Conservation (phyloP, 2,113 vertebrate genomes). For the Narcine bancroftii region DNA sequence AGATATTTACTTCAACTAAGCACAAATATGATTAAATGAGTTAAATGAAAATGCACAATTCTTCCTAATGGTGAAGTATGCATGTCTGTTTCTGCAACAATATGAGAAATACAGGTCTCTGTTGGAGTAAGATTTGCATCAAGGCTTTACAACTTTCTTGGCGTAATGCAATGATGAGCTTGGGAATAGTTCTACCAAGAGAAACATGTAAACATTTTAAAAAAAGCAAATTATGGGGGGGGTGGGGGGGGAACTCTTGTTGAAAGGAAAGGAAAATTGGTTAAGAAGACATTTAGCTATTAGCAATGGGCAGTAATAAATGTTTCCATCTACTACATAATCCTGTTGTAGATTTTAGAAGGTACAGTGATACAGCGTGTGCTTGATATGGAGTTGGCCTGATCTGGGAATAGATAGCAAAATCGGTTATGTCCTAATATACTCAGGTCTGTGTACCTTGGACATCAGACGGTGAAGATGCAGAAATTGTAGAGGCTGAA, state of each 20-base stretch:
- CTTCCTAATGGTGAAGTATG: neutral
- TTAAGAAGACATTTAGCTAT: neutral
- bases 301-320: neutral
- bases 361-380: neutral
- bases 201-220: no score
- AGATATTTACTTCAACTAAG: constrained; percentile 14
- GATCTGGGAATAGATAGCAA: neutral
- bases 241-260: no score
- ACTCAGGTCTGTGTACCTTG: neutral
- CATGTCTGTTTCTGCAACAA: neutral
- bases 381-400: neutral
- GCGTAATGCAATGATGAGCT: no score
- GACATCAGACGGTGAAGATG: neutral
- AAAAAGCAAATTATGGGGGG: no score
- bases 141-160: neutral
- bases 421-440: neutral
- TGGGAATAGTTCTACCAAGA: neutral
- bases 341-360: neutral
- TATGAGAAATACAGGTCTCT: neutral
- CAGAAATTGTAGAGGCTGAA: neutral
- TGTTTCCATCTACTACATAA: neutral
- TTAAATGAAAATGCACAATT: neutral
- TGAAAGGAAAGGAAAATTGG: no score
- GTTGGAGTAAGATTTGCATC: no score
- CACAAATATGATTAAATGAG: neutral